These are phyloP conservation scores for Argyra leucocephala DNA, from an alignment of 2,888 invertebrate species.

Conservation along the genomic window DNA sequence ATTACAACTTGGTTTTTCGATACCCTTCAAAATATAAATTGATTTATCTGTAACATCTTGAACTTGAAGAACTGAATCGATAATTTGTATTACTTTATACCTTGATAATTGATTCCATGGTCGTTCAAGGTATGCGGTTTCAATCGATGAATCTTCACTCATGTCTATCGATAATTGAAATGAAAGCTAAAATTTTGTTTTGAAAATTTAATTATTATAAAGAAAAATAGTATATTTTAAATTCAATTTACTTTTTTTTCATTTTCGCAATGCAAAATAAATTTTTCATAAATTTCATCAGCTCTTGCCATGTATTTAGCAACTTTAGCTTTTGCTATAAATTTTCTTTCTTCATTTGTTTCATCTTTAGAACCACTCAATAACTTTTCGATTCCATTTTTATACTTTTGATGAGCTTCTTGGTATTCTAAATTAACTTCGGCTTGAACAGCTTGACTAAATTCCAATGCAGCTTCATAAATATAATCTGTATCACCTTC, in stretches of 20 bases:
- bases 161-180: constrained; percentile 39
- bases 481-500: constrained; percentile 42
- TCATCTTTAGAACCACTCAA: constrained; percentile 38
- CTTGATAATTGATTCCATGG: constrained; percentile 41
- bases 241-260: constrained; percentile 21
- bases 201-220: neutral
- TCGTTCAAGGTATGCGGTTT: constrained; percentile 33
- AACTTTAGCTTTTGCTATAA: constrained; percentile 42
- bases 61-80: constrained; percentile 39
- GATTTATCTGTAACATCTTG: constrained; percentile 40
- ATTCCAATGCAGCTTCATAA: constrained; percentile 42
- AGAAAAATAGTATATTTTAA: constrained; percentile 8
- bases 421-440: constrained; percentile 40
- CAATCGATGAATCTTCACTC: constrained; percentile 23
- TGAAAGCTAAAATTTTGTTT: constrained; percentile 17
- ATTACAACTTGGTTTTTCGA: constrained; percentile 40
- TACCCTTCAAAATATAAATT: constrained; percentile 40
- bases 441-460: constrained; percentile 41
- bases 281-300: constrained; percentile 39
- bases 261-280: constrained; percentile 27
- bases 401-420: constrained; percentile 37
- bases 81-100: constrained; percentile 38
- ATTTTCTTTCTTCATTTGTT: constrained; percentile 36
- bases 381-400: constrained; percentile 38
- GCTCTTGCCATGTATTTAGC: constrained; percentile 40